Base-by-base conservation (phyloP, 2,113 vertebrate species). In the Silurus meridionalis region DNA sequence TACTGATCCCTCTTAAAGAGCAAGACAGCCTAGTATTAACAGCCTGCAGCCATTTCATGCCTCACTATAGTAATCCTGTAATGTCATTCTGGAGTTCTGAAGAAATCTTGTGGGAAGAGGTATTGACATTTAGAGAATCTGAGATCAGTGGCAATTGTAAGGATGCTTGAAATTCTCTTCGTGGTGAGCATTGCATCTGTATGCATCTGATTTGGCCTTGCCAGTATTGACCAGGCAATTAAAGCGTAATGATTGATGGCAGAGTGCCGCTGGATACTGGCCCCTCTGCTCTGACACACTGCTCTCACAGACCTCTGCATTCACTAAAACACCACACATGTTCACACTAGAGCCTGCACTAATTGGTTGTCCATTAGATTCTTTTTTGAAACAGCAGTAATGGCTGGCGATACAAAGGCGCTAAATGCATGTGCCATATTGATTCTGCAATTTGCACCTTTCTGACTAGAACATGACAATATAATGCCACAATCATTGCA, bases 171-270 rank as follows among this genome's bases (percentile, higher is more conserved):
- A 81, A 82, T 81, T 17, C 67, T 75, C 71, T 67, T 84, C 60
- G 75, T 25, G 58, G 60, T 66, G 14, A 81, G 11, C 50, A 19
- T 14, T 61, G 50, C 74, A 83, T 82, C 72, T 82, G 57, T 58
- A 79, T 72, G 79, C 67, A 52, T 85, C 79, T 82, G 71, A 83
- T 83, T 85, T 82, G 48, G 79, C 64, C 71, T 61, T 63, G 63
- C 72, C 48, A 57, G 50, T 87, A 89, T 87, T 6, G 86, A 89
- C 28, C 53, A 14, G 85, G 14, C 72, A 83, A 83, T 89, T 87
- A 72, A 85, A 87, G 14, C 0, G 21, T 64, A 87, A 85, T 87
- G 72, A 80, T 83, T 83, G 72, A 87, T 80, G 80, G 19, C 85
- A 72, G 48, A 60, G 28, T 28, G 55, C 25, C 8, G 64, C 61